A percentile compares a stretch with the other conserved stretches of the same genome.
Conservation (phyloP, 2,797 vertebrate species). For the Sparidentex hasta region DNA sequence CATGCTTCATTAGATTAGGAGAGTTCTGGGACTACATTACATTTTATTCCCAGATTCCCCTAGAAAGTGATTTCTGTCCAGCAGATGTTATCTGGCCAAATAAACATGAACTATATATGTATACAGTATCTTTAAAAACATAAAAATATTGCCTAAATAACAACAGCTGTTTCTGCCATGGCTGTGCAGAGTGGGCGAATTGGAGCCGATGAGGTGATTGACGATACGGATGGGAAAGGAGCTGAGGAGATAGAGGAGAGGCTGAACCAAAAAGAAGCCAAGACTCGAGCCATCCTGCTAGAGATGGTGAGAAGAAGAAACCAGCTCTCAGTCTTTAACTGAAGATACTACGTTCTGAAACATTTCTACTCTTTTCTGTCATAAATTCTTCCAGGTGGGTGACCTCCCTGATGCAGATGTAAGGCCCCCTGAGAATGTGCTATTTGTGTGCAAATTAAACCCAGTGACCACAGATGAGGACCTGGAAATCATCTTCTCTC, state of each 20-base stretch:
- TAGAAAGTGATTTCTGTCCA: too few species aligned
- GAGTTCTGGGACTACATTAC: neutral
- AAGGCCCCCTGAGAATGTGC: slow-evolving; percentile 94
- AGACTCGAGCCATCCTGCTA: slow-evolving; percentile 95
- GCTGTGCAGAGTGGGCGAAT: slow-evolving; percentile 94
- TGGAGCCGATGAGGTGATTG: slow-evolving; percentile 95
- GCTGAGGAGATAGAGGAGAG: slow-evolving; percentile 93
- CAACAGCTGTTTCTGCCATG: neutral
- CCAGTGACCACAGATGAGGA: slow-evolving; percentile 98
- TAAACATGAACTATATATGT: neutral
- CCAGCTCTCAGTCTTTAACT: neutral
- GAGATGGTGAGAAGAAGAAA: slow-evolving; percentile 91
- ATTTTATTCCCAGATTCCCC: neutral
- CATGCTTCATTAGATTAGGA: neutral
- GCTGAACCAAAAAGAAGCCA: slow-evolving; percentile 95
- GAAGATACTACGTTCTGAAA: neutral
- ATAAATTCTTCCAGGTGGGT: slow-evolving; percentile 87
- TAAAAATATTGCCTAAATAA: neutral
- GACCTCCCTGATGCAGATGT: slow-evolving; percentile 96
- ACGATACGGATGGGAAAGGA: slow-evolving; percentile 90
- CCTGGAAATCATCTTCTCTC: slow-evolving; percentile 97
- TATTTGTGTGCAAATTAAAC: slow-evolving; percentile 98
- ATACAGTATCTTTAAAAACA: neutral
- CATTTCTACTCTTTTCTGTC: slow-evolving; percentile 15
- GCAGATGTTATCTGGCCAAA: neutral